Evolutionary conservation across 2,888 invertebrate genomes (phyloP).

Genomic region (Luperina nickerlii): DNA sequence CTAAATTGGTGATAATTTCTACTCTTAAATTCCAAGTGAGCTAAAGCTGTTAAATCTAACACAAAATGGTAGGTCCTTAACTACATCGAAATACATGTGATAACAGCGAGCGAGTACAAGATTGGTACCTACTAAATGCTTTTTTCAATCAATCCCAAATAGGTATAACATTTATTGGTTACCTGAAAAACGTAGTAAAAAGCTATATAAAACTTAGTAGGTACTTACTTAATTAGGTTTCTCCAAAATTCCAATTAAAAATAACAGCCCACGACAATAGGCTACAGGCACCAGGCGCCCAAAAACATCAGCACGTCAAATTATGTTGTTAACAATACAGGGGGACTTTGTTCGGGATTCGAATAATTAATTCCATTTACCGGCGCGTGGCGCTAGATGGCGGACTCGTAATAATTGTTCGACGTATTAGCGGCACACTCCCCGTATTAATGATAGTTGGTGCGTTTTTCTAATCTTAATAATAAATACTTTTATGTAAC

Average conservation of each 20-base stretch:
- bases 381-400: conserved; percentile 78
- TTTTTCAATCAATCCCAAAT: neutral
- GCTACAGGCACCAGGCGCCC: conserved; percentile 69
- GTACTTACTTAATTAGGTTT: neutral
- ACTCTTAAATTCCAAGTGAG: neutral
- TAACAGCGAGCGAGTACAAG: neutral
- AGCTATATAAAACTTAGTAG: neutral
- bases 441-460: conserved; percentile 42
- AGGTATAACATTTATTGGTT: neutral
- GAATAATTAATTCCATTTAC: conserved; percentile 80
- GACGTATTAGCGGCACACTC: conserved; percentile 67
- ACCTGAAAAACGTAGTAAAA: neutral
- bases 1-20: neutral
- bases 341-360: conserved; percentile 68
- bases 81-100: neutral
- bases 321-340: conserved; percentile 73
- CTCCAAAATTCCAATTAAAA: conserved; percentile 43
- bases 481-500: too few species aligned
- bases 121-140: neutral
- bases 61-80: neutral
- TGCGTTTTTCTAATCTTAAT: conserved; percentile 4
- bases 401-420: conserved; percentile 66
- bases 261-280: conserved; percentile 35
- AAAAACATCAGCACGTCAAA: conserved; percentile 74
- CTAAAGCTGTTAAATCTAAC: neutral